Evolutionary conservation across 1,140 invertebrate species (phyloP), one percentile per base, ranked within the genome.

Genomic region (Thereuonema tuberculata): DNA sequence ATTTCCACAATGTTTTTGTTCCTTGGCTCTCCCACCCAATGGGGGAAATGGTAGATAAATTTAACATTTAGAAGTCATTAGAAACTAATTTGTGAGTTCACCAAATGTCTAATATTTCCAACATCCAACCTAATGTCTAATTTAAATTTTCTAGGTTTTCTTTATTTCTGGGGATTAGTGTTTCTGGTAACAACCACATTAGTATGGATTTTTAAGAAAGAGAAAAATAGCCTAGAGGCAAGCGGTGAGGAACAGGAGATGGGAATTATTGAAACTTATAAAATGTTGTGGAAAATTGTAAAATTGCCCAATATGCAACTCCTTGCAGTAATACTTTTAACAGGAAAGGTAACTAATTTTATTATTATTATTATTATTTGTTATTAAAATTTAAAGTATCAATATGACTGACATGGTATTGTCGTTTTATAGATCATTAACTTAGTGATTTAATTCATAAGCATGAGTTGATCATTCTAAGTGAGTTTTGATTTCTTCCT

Each of bases 121-220:
- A n/a, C n/a, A n/a, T n/a, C n/a, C n/a, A n/a, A n/a, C n/a, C n/a
- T n/a, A n/a, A n/a, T 59, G 20, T 43, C 37, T 52, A 67, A 62
- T 64, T 66, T 67, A 28, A 20, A 56, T 60, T 56, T 73, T 76
- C 12, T 67, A 87, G 87, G 84, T 62, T 99, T 98, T 74, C 77
- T 99, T 2, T 87, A 86, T 70, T 96, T 98, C 70, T 99, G 95
- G 94, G 93, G 91, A 23, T 81, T 89, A 68, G 75, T 89, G 1
- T 99, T 99, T 73, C 76, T 98, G 24, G 67, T 91, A 1, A 85
- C 86, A 0, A 99, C 97, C 1, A 93, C 91, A 0, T 64, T 97
- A 0, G 84, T 99, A 17, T 86, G 86, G 23, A 60, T 97, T 1
- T 80, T 98, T 0, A 99, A 99, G 76, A 80, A 79, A 60, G 96